Percentiles rank a stretch among this genome's conserved stretches.
These are phyloP conservation scores for Melanostoma mellinum DNA, from an alignment of 2,888 invertebrate genomes.

Conservation along the genomic window DNA sequence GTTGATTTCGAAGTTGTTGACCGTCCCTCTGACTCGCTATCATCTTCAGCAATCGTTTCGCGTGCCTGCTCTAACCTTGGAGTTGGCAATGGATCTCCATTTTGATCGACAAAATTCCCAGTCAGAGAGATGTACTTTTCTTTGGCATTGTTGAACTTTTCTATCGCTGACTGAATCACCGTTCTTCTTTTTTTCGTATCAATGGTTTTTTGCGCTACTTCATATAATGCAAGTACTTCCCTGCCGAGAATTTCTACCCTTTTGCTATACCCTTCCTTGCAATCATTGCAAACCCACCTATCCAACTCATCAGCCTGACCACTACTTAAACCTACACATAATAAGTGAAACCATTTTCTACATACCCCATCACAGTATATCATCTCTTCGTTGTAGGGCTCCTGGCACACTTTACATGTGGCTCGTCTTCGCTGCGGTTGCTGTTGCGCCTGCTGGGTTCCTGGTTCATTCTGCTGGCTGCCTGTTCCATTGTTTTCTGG, in stretches of 20 bases:
- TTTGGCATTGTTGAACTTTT: background rate
- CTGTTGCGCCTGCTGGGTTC: background rate
- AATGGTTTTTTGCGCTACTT: background rate
- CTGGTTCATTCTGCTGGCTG: background rate
- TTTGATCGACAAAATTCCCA: background rate
- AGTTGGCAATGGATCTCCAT: slow-evolving; percentile 7
- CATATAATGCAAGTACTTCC: background rate
- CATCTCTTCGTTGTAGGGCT: slow-evolving; percentile 12
- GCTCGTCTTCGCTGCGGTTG: slow-evolving; percentile 5
- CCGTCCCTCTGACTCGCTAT: background rate
- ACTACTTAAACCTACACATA: slow-evolving; percentile 15
- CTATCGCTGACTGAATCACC: background rate
- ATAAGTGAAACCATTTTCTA: slow-evolving; percentile 11
- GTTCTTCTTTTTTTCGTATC: background rate
- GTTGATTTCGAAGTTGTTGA: background rate
- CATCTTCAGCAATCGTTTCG: background rate
- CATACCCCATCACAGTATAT: slow-evolving; percentile 8
- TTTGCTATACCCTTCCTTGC: background rate
- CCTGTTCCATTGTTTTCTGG: background rate
- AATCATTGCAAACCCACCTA: slow-evolving; percentile 7
- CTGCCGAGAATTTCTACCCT: background rate
- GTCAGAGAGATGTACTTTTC: slow-evolving; percentile 4
- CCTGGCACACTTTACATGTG: background rate
- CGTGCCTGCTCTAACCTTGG: background rate
- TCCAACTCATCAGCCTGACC: slow-evolving; percentile 1